These are phyloP conservation scores for Lasioglossum pauxillum DNA, from an alignment of 2,888 invertebrate genomes.

Conservation along the genomic window DNA sequence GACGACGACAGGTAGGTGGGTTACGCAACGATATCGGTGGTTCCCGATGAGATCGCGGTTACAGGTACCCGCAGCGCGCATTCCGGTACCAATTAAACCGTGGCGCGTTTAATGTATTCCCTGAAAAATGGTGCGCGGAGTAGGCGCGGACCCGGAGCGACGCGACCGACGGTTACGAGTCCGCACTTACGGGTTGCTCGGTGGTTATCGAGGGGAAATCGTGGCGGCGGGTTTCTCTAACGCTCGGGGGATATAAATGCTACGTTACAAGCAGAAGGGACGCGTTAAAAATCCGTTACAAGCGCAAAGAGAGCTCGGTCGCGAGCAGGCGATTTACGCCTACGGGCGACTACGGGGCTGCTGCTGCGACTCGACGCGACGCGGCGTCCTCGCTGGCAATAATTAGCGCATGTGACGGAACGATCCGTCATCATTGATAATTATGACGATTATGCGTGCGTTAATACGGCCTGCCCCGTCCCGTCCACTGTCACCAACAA, in stretches of 20 bases:
- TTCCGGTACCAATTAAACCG: conserved; percentile 39
- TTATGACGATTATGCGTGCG: conserved; percentile 77
- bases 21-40: conserved; percentile 24
- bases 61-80: background rate
- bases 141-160: background rate
- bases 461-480: conserved; percentile 70
- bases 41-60: conserved; percentile 22
- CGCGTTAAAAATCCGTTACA: conserved; percentile 66
- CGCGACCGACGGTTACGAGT: background rate
- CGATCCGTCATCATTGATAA: conserved; percentile 78
- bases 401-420: conserved; percentile 74
- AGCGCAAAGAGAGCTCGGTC: conserved; percentile 55
- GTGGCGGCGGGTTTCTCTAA: conserved; percentile 26
- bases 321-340: conserved; percentile 66
- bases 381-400: conserved; percentile 63
- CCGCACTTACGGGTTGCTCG: background rate
- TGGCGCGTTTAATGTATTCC: conserved; percentile 30
- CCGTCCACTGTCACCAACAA: conserved; percentile 40
- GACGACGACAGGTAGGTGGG: background rate
- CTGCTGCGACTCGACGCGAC: conserved; percentile 9
- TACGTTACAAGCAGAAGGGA: conserved; percentile 51
- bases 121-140: conserved; percentile 23
- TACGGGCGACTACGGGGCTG: conserved; percentile 42
- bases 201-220: conserved; percentile 30
- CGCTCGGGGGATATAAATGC: conserved; percentile 57